Evolutionary conservation across 2,888 invertebrate genomes (phyloP), one percentile per base, ranked within the genome.

Genomic region (Isotomurus palustris): DNA sequence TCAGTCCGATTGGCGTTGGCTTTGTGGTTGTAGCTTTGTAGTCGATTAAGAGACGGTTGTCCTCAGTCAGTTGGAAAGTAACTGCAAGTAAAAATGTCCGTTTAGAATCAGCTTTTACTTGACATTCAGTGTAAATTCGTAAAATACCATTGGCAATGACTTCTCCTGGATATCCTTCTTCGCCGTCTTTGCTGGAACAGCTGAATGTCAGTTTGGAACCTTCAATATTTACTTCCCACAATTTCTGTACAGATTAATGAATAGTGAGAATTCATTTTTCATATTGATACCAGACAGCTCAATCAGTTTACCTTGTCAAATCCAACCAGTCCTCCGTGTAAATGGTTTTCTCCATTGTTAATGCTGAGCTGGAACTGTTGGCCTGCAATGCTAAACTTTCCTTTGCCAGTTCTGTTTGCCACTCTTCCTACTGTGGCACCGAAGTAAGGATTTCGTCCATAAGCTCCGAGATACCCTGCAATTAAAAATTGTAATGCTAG

Each of bases 131-230:
- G 17, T 6, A 14, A 14, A 40, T 40, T 40, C 19, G 14, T 14
- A 14, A 8, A 14, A 38, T 43, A 47, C 49, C 49, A 43, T 83
- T 84, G 0, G 83, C 83, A 67, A 84, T 80, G 10, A 94, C 78
- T 41, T 84, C 82, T 1, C 95, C 95, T 0, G 95, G 95, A 76
- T 86, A 96, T 0, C 91, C 91, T 75, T 94, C 91, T 71, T 90
- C 86, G 12, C 85, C 84, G 68, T 90, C 86, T 4, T 82, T 80
- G 47, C 91, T 91, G 1, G 84, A 76, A 71, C 91, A 85, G 38
- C 82, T 83, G 80, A 94, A 82, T 1, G 83, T 79, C 66, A 80
- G 81, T 47, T 78, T 79, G 35, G 76, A 75, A 1, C 84, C 79
- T 66, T 80, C 77, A 1, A 84, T 79, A 66, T 80, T 77, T 2